Conservation (phyloP, 2,797 vertebrate genomes). For the Capromys pilorides region DNA sequence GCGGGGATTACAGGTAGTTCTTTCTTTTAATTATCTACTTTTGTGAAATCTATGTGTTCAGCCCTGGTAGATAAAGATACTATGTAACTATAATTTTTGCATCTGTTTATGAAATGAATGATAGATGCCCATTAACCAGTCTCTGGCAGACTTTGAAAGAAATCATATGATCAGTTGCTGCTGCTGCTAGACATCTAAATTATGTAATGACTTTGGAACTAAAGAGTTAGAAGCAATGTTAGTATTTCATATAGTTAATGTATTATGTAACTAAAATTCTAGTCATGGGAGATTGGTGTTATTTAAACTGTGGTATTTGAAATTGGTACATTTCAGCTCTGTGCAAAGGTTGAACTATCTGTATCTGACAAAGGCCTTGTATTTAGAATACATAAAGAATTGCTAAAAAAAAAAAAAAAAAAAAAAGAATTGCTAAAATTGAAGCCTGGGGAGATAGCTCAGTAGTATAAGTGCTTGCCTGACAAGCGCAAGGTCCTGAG, state of each 20-base stretch:
- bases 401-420: too few species aligned
- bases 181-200: neutral
- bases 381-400: slow-evolving; percentile 27
- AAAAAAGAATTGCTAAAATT: too few species aligned
- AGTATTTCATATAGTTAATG: slow-evolving; percentile 32
- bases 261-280: slow-evolving; percentile 26
- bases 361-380: slow-evolving; percentile 20
- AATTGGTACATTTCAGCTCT: neutral
- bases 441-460: too few species aligned
- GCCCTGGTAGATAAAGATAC: neutral
- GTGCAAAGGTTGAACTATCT: neutral
- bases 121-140: neutral
- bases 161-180: slow-evolving; percentile 18
- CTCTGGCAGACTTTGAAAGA: slow-evolving; percentile 22
- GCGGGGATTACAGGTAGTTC: neutral
- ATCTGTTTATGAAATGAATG: slow-evolving; percentile 12
- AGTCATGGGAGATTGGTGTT: slow-evolving; percentile 25
- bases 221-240: neutral
- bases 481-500: too few species aligned
- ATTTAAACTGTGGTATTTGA: slow-evolving; percentile 31
- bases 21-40: neutral
- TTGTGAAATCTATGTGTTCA: neutral
- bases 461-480: too few species aligned
- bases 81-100: neutral
- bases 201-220: slow-evolving; percentile 23